Base-by-base conservation (phyloP, 2,888 invertebrate species). In the Melieria picta region DNA sequence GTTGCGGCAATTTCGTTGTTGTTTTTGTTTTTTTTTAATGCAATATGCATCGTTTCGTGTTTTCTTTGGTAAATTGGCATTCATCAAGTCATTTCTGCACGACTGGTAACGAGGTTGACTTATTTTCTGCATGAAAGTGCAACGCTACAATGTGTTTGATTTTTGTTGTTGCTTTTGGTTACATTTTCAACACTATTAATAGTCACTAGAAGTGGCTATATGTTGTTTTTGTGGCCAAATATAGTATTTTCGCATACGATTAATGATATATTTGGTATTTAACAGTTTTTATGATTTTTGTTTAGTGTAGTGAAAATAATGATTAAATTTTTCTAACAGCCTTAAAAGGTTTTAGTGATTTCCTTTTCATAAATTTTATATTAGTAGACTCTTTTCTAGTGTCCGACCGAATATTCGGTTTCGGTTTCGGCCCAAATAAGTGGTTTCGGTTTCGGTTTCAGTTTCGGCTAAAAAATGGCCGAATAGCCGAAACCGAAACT, bases 171-270 rank as follows among this genome's bases (percentile, higher is more conserved):
- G 10, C 11, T 42, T 60, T 60, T 60, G 13, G n/a, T 65, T 55
- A 30, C 30, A 30, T 30, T 30, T 30, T 62, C 58, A 9, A 45
- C 46, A 55, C 48, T 67, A 69, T 64, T 71, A 74, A 72, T 74
- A 72, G 74, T 69, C 71, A 52, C 58, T 69, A 66, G 16, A 48
- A 57, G 65, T 68, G 67, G 69, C 60, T 70, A 69, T 74, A 64
- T 55, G 52, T 52, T 52, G 52, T 7, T 10, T 0, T 52, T 52
- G 4, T 52, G 5, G 11, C 9, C 16, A 16, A 16, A 16, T 16
- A 16, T 30, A 30, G 30, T 30, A 3, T 30, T 30, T 30, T 30
- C 30, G 30, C 30, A 30, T 30, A 30, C 30, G 30, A 30, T 30
- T 30, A 30, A 30, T 63, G 6, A 4, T 63, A 0, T 63, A 16